Evolutionary conservation across 2,797 vertebrate species (phyloP).

Genomic region (Sebastes umbrosus): DNA sequence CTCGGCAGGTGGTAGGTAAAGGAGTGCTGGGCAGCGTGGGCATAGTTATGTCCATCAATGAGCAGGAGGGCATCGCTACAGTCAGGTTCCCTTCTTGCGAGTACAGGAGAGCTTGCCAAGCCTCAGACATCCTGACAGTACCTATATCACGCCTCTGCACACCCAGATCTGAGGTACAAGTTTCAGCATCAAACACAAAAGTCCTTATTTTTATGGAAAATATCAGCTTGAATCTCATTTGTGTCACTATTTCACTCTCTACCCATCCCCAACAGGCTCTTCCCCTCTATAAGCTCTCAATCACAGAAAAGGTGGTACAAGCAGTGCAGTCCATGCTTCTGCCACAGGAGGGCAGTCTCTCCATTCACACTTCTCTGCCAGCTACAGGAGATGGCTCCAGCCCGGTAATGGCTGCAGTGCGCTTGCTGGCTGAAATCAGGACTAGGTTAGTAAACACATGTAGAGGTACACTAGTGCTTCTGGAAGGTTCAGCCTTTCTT

Average conservation of each 20-base stretch:
- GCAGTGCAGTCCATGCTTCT: constrained; percentile 99
- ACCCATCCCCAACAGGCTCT: constrained; percentile 83
- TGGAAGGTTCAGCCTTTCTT: not conserved
- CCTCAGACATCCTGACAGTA: constrained; percentile 93
- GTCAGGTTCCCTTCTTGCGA: constrained; percentile 95
- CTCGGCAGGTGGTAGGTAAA: constrained; percentile 91
- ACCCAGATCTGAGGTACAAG: constrained; percentile 93
- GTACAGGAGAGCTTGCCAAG: constrained; percentile 93
- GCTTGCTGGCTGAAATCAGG: constrained; percentile 96
- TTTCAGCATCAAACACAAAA: not conserved
- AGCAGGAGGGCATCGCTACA: constrained; percentile 98
- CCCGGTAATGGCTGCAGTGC: constrained; percentile 97
- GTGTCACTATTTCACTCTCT: not conserved
- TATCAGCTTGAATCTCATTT: not conserved
- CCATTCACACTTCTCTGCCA: constrained; percentile 97
- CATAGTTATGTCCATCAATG: constrained; percentile 96
- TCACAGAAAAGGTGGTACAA: constrained; percentile 99
- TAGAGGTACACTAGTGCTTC: not conserved
- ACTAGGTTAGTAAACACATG: constrained; percentile 85
- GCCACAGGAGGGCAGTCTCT: constrained; percentile 99
- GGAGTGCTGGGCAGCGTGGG: constrained; percentile 95
- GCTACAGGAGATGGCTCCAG: constrained; percentile 97
- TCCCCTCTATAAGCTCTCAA: constrained; percentile 98
- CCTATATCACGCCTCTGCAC: constrained; percentile 97
- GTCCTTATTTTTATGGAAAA: not conserved